Evolutionary conservation across 2,113 vertebrate genomes (phyloP).

Genomic region (Hydrolagus affinis): DNA sequence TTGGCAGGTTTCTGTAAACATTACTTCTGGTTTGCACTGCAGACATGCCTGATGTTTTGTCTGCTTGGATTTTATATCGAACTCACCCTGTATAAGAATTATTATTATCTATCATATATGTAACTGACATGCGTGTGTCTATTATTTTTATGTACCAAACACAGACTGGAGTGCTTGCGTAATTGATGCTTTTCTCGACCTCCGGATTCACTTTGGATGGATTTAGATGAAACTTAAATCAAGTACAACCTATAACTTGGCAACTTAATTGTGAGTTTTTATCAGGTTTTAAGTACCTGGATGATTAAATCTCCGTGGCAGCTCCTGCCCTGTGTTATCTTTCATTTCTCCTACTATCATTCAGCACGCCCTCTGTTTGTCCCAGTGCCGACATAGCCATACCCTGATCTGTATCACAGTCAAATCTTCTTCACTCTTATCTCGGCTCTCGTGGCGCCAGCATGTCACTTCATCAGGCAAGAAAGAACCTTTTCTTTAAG

Average conservation of each 20-base stretch:
- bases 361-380: background rate
- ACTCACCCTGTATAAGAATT: too few relatives aligned
- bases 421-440: background rate
- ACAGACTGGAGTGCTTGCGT: too few relatives aligned
- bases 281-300: background rate
- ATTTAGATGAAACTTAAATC: background rate
- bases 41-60: too few relatives aligned
- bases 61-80: too few relatives aligned
- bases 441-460: background rate
- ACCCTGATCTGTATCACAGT: conserved; percentile 4
- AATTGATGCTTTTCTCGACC: too few relatives aligned
- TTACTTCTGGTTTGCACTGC: too few relatives aligned
- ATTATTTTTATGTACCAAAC: too few relatives aligned
- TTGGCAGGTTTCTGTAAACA: too few relatives aligned
- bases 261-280: background rate
- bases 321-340: background rate
- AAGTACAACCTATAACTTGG: background rate
- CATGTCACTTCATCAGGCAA: background rate
- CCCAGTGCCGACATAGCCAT: too few relatives aligned
- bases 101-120: too few relatives aligned
- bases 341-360: background rate
- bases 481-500: background rate
- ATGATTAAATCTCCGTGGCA: background rate
- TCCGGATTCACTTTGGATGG: too few relatives aligned
- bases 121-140: too few relatives aligned